phyloP scores from a whole-genome alignment of 2,888 invertebrate species.

The Pristionchus mayeri region DNA sequence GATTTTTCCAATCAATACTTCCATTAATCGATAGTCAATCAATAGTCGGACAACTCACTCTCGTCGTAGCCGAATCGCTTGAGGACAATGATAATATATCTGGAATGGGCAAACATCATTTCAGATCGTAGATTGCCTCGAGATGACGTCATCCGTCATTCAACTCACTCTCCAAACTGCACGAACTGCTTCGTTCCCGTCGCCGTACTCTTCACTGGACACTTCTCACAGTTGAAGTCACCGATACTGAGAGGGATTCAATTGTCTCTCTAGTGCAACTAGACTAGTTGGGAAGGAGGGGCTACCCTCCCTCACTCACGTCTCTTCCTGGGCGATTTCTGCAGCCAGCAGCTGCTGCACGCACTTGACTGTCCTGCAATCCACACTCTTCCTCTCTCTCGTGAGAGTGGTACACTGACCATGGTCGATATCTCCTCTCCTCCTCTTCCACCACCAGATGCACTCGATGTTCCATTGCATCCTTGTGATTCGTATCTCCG shows the following conservation, averaged over 20 bases:
- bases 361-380: neutral
- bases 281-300: no score
- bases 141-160: neutral
- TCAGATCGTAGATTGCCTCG: neutral
- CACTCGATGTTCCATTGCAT: neutral
- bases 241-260: slow-evolving; percentile 8
- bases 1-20: neutral
- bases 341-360: slow-evolving; percentile 6
- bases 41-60: neutral
- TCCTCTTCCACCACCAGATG: neutral
- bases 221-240: slow-evolving; percentile 35
- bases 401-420: no score
- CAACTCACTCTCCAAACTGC: slow-evolving; percentile 16
- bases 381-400: neutral
- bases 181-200: neutral
- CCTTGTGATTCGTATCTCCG: neutral
- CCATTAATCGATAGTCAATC: no score
- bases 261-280: neutral
- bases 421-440: neutral
- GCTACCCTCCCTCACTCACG: neutral
- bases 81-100: slow-evolving; percentile 23
- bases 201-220: neutral
- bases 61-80: neutral
- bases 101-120: neutral
- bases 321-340: slow-evolving; percentile 14